Evolutionary conservation across 2,797 vertebrate genomes (phyloP).

Genomic region (Sternotherus odoratus): DNA sequence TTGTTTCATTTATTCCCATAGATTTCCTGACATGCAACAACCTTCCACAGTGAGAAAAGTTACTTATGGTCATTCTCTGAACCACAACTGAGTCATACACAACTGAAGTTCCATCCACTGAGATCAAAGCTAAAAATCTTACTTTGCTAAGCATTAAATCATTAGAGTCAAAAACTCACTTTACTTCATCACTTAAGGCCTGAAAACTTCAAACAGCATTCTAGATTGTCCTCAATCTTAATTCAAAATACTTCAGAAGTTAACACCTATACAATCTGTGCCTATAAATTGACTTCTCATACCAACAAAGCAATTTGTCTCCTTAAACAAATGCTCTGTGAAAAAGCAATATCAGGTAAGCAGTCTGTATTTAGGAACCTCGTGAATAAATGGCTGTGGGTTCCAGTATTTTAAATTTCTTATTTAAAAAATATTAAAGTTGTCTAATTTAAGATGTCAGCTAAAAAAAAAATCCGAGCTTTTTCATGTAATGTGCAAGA

Average conservation of each 20-base stretch:
- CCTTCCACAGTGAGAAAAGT: neutral
- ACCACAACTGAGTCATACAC: slow-evolving; percentile 41
- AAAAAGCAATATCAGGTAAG: neutral
- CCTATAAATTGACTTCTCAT: slow-evolving; percentile 3
- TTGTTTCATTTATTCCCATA: slow-evolving; percentile 18
- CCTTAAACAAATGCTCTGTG: slow-evolving; percentile 3
- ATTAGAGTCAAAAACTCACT: slow-evolving; percentile 20
- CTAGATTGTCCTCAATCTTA: slow-evolving; percentile 7
- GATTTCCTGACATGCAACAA: neutral
- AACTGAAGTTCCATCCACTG: neutral
- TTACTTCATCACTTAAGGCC: slow-evolving; percentile 29
- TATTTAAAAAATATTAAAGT: slow-evolving; percentile 30
- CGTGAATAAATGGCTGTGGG: slow-evolving; percentile 20
- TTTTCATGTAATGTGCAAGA: neutral
- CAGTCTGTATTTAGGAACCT: neutral
- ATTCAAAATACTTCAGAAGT: neutral
- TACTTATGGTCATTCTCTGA: neutral
- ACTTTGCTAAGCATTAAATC: slow-evolving; percentile 23
- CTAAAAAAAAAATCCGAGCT: neutral
- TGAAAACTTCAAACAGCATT: slow-evolving; percentile 4
- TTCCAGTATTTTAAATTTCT: neutral
- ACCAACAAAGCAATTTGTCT: neutral
- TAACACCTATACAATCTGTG: neutral
- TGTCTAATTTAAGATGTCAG: neutral
- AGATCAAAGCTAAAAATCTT: slow-evolving; percentile 64